Conservation (phyloP, 2,113 vertebrate genomes). For the Pygoscelis antarcticus region DNA sequence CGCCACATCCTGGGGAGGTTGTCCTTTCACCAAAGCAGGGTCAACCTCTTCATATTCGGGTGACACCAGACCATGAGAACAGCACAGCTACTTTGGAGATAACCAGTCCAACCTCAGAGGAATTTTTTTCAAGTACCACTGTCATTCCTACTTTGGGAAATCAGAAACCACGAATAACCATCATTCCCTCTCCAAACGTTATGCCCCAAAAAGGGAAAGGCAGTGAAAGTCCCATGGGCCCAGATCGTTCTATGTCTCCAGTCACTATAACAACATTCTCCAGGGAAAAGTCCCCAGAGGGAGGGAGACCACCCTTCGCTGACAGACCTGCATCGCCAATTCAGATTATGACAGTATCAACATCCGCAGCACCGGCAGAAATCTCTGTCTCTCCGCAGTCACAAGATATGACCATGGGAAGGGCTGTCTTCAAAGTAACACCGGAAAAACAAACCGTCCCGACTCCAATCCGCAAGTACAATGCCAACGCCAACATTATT, state of each 20-base stretch:
- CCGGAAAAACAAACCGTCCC: slow-evolving; percentile 85
- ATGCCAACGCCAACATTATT: slow-evolving; percentile 86
- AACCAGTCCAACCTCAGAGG: slow-evolving; percentile 87
- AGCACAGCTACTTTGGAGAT: slow-evolving; percentile 95
- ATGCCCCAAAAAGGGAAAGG: slow-evolving; percentile 75
- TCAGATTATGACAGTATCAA: slow-evolving; percentile 90
- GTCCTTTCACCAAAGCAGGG: slow-evolving; percentile 85
- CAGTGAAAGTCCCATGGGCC: slow-evolving; percentile 62
- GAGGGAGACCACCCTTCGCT: slow-evolving; percentile 37
- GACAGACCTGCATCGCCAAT: slow-evolving; percentile 84
- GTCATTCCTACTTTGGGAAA: slow-evolving; percentile 92
- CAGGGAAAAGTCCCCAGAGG: slow-evolving; percentile 83
- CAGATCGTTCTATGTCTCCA: slow-evolving; percentile 84
- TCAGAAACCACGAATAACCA: slow-evolving; percentile 93
- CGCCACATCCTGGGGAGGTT: slow-evolving; percentile 73
- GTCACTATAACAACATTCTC: slow-evolving; percentile 93
- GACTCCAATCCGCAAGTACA: slow-evolving; percentile 80
- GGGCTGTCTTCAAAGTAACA: slow-evolving; percentile 86
- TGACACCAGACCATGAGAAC: slow-evolving; percentile 88
- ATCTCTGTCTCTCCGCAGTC: slow-evolving; percentile 73
- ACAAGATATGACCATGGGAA: slow-evolving; percentile 78
- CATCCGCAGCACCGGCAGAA: slow-evolving; percentile 79
- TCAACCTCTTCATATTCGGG: slow-evolving; percentile 91
- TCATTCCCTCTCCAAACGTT: slow-evolving; percentile 85
- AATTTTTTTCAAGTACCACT: slow-evolving; percentile 94